These are phyloP conservation scores for Andrena bicolor DNA, from an alignment of 2,888 invertebrate genomes.

Conservation along the genomic window DNA sequence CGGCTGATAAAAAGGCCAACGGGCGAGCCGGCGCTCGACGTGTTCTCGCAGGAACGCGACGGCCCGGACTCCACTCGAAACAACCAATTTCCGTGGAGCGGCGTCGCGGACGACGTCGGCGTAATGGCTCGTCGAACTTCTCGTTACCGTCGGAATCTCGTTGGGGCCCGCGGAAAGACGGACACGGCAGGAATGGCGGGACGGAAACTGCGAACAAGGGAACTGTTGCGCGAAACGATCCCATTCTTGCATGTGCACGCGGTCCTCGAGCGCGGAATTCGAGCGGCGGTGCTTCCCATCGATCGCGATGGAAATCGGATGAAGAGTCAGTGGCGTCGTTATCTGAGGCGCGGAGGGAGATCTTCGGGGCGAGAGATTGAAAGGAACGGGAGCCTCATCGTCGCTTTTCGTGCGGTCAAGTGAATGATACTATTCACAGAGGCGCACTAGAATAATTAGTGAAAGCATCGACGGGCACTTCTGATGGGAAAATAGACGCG, in stretches of 20 bases:
- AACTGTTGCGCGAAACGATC: constrained; percentile 26
- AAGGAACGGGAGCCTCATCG: too few relatives aligned
- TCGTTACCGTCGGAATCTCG: constrained; percentile 54
- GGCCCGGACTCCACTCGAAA: constrained; percentile 44
- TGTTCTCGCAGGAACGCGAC: constrained; percentile 18
- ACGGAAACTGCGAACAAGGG: constrained; percentile 22
- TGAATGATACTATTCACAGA: too few relatives aligned
- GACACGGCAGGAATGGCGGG: constrained; percentile 28
- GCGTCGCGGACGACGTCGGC: constrained; percentile 39
- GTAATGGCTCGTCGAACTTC: constrained; percentile 58
- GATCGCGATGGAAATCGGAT: too few relatives aligned
- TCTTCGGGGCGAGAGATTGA: too few relatives aligned
- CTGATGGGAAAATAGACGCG: too few relatives aligned
- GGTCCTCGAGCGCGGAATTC: not conserved
- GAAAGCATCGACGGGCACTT: too few relatives aligned
- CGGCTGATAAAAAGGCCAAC: constrained; percentile 2
- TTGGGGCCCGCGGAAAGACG: not conserved
- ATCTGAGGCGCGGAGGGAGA: too few relatives aligned
- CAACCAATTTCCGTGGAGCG: constrained; percentile 61
- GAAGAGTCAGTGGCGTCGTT: too few relatives aligned
- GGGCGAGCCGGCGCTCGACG: constrained; percentile 1
- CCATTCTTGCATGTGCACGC: constrained; percentile 3
- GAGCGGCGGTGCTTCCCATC: not conserved
- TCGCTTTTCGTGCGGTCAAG: too few relatives aligned
- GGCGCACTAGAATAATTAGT: too few relatives aligned